Evolutionary conservation across 92 coral and sea anemone genomes (phyloP).

Genomic region (Paragorgia papillata): DNA sequence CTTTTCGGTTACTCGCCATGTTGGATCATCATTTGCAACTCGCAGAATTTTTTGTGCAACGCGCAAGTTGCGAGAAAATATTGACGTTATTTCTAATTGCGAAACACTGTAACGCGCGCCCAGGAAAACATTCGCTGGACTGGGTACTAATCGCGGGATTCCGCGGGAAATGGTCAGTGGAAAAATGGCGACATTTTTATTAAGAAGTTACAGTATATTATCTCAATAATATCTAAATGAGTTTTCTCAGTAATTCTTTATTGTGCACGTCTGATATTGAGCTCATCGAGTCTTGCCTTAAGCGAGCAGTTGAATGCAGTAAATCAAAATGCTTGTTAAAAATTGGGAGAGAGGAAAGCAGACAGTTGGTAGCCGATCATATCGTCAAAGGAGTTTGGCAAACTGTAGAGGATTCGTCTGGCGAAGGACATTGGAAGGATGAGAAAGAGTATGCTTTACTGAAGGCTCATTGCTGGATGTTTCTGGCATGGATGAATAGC

Average conservation of each 20-base stretch:
- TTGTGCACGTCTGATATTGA: not conserved
- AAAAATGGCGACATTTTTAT: too few relatives aligned
- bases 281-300: slow-evolving; percentile 1
- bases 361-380: not conserved
- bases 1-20: too few relatives aligned
- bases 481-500: slow-evolving; percentile 15
- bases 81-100: too few relatives aligned
- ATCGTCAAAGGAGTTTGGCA: slow-evolving; percentile 5
- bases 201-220: too few relatives aligned
- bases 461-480: slow-evolving; percentile 21
- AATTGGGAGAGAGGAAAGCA: slow-evolving; percentile 7
- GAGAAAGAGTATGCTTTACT: slow-evolving; percentile 4
- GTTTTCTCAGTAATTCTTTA: slow-evolving; percentile 1
- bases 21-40: too few relatives aligned
- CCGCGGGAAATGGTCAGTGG: too few relatives aligned
- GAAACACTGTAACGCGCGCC: too few relatives aligned
- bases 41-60: too few relatives aligned
- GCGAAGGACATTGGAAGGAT: slow-evolving; percentile 25
- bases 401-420: not conserved
- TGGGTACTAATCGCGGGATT: too few relatives aligned
- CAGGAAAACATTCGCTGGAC: too few relatives aligned
- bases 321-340: slow-evolving; percentile 1
- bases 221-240: too few relatives aligned
- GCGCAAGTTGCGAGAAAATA: too few relatives aligned
- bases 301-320: slow-evolving; percentile 12